Base-by-base conservation (phyloP, 1,140 invertebrate species). In the Hyles euphorbiae region DNA sequence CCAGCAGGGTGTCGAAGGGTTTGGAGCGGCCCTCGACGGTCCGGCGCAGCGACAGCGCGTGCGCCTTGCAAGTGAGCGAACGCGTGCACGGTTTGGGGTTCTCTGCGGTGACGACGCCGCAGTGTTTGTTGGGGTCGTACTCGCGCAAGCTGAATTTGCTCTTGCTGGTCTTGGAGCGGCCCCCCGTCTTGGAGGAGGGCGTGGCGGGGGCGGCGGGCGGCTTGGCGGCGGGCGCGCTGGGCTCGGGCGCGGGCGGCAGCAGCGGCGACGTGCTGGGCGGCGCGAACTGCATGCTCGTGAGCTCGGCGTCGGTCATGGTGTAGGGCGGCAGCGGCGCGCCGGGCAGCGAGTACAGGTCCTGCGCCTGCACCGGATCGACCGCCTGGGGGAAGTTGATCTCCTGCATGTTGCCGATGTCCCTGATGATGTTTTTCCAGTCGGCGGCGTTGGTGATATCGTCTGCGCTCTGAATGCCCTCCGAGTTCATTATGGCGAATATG, bases 61-160 rank as follows among this genome's bases (percentile, higher is more conserved):
- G 95, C 10, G 95, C 93, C 88, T 96, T 96, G 81, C 95, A 97
- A 1, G 95, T 96, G 9, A 96, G 89, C 8, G 95, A 96, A 34
- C 95, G 88, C 32, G 95, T 96, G 78, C 95, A 97, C 0, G 93
- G 93, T 70, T 94, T 94, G 2, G 90, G 89, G 53, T 91, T 92
- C 65, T 94, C 93, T 3, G 91, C 90, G 56, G 92, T 92, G 68
- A 91, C 89, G 3, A 96, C 95, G 2, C 95, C 95, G 82, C 95
- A 96, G 72, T 96, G 95, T 54, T 94, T 92, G 69, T 96, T 93
- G 3, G 95, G 92, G 80, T 96, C 94, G 83, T 95, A 96, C 72
- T 95, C 94, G 56, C 95, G 90, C 55, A 93, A 90, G 59, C 93
- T 91, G 56, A 94, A 90, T 56, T 91, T 91, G 32, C 90, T 80